Evolutionary conservation across 1,140 invertebrate species (phyloP), one percentile per base, ranked within the genome.

Genomic region (Lordiphosa stackelbergi): DNA sequence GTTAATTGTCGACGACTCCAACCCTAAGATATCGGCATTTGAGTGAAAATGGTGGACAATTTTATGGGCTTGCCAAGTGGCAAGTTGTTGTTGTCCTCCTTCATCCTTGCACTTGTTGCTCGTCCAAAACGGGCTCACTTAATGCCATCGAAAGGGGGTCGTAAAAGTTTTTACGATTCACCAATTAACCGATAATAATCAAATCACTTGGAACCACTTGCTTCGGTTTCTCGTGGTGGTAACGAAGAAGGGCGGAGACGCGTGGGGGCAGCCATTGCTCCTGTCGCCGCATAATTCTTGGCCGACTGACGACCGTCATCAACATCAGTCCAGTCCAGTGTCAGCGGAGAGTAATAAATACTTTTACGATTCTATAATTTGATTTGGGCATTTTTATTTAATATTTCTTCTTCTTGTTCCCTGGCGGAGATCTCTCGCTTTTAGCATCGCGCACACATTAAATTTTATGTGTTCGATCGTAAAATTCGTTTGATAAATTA

Each of bases 351-450:
- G 79, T 53, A 70, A 83, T 85, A 85, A 85, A 85, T 85, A 77
- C 78, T 85, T 85, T 85, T 85, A 85, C 83, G 83, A 85, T 85
- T 85, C 84, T 72, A 84, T 85, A 83, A 85, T 85, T 85, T 81
- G 83, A 85, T 85, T 85, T 85, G 66, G 77, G 66, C 72, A 81
- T 85, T 74, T 56, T 70, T 69, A 71, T 79, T 71, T 66, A 68
- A 71, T 73, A 64, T 70, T 78, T 63, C 41, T 58, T 35, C 49
- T 49, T 42, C 38, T 36, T 16, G 41, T 56, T 43, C 24, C 42
- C 49, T 43, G 28, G 10, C 35, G 57, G 40, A 35, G 36, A 41
- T 46, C 24, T 69, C 28, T 31, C 28, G 28, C 5, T 31, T 60
- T 57, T 54, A 57, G 51, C 53, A 59, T 24, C 13, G 16, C 53